Evolutionary conservation across 2,888 invertebrate species (phyloP), one percentile per base, ranked within the genome.

Genomic region (Quadroppia sp.): DNA sequence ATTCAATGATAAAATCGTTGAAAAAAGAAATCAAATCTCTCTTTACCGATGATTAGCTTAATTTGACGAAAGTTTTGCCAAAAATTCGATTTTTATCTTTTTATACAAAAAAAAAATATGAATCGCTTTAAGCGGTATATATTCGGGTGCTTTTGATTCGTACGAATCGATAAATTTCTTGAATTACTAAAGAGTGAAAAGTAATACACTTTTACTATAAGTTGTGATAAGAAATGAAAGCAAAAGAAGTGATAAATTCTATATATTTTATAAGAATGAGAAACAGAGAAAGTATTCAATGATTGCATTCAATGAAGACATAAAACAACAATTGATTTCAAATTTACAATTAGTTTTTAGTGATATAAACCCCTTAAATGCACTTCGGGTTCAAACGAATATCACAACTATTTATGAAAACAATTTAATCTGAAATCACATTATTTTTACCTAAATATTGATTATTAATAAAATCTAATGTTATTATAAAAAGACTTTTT

Each of bases 1-100:
- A n/a, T n/a, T n/a, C n/a, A n/a, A n/a, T n/a, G n/a, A n/a, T n/a
- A n/a, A n/a, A n/a, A 7, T 36, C 4, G 9, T 4, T 36, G 36
- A 36, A 36, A 36, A 7, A 7, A 7, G 6, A 36, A 36, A 7
- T 36, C 36, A 36, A 36, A 36, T 36, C 36, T 36, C 9, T 36
- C 17, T 59, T 59, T 17, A 59, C 28, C 17, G 59, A 59, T 59
- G 59, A 59, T 59, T 59, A 59, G 59, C 25, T 59, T 30, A 59
- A 59, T 59, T 59, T 28, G 11, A 59, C 25, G 23, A 13, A n/a
- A 28, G 28, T 23, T 28, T 32, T 20, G 1, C 20, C 50, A 50
- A 20, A n/a, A 20, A n/a, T 50, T 50, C 20, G 50, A 50, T 20
- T 7, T 2, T 20, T 20, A 50, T 6, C 6, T 6, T 20, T 50